Evolutionary conservation across 2,888 invertebrate species (phyloP), one percentile per base, ranked within the genome.

Genomic region (Carabus problematicus): DNA sequence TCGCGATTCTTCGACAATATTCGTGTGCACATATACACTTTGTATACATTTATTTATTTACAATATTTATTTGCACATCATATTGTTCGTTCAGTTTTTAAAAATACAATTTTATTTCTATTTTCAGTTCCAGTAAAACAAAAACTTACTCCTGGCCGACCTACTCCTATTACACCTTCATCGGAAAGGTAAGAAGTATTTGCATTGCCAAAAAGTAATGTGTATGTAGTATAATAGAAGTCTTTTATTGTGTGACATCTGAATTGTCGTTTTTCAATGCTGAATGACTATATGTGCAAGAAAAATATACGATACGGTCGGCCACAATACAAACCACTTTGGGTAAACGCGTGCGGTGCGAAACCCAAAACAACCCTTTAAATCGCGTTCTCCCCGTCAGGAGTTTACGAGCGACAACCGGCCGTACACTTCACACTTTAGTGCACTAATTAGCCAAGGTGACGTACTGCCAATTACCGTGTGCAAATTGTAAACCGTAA

Each of bases 41-140:
- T 29, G 29, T 29, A 29, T 29, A 29, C 29, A 2, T 3, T 3
- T 29, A 29, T 29, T 29, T 29, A 29, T 29, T 29, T 29, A 29
- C 3, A 2, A 29, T 3, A 29, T 29, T 29, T 29, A 29, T 29
- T 29, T 6, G 6, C 29, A 6, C 29, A 29, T 45, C 8, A 14
- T 18, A 54, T 16, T 14, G 3, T 54, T 16, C 8, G 14, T 54
- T 6, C 3, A 9, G 9, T 54, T 54, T 61, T 16, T 61, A 8
- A 12, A 6, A 63, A 49, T 18, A 29, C 42, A 29, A 40, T 40
- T 40, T 47, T 68, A 54, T 64, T 70, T 70, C 69, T 70, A 70
- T 63, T 77, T 77, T 62, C 74, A 78, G 78, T 77, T 68, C 78
- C 77, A 47, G 70, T 71, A 11, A 77, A 73, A 70, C 72, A 56